phyloP scores from a whole-genome alignment of 1,140 invertebrate genomes.

The roundworm (Caenorhabditis elegans) region WBcel235 BX284606.5:5995001-5995500 shows the following conservation, averaged over 20 bases:
- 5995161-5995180: not conserved
- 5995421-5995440: not conserved
- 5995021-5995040: not conserved
- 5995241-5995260: conserved; percentile 10
- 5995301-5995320: not conserved
- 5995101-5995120: not conserved
- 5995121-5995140: not conserved
- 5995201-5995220: too few relatives aligned
- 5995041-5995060: conserved; percentile 20
- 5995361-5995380: not conserved
- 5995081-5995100: not conserved
- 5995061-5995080: conserved; percentile 18
- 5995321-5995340: too few relatives aligned
- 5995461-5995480: not conserved
- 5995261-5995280: not conserved
- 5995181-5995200: not conserved
- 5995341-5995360: too few relatives aligned
- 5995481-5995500: not conserved
- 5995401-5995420: not conserved
- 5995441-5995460: not conserved
- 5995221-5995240: too few relatives aligned
- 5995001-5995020: not conserved
- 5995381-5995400: not conserved
- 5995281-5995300: not conserved
- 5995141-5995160: not conserved